Evolutionary conservation across 2,888 invertebrate species (phyloP).

Genomic region (Oscheius sp.): DNA sequence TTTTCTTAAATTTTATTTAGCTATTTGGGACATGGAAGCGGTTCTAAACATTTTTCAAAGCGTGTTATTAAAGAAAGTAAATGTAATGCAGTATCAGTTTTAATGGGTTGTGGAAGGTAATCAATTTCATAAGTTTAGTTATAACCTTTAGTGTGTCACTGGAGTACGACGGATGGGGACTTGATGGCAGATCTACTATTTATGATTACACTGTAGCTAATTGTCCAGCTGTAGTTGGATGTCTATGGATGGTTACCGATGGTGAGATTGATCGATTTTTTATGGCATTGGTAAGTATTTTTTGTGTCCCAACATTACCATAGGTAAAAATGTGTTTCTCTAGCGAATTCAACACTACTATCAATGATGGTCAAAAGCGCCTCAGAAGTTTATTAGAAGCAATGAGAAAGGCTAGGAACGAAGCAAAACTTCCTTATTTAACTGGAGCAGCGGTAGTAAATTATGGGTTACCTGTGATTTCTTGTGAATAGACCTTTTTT

Average conservation of each 20-base stretch:
- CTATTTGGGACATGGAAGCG: constrained; percentile 57
- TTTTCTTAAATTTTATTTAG: constrained; percentile 30
- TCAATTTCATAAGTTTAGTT: neutral
- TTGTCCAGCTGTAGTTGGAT: constrained; percentile 64
- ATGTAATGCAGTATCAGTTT: constrained; percentile 58
- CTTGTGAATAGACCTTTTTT: constrained; percentile 22
- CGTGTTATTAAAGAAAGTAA: constrained; percentile 49
- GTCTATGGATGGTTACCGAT: constrained; percentile 67
- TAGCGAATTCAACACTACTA: constrained; percentile 37
- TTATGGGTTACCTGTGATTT: constrained; percentile 59
- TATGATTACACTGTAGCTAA: constrained; percentile 60
- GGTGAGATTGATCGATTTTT: constrained; percentile 66
- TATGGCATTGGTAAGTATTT: constrained; percentile 46
- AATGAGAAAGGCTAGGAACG: constrained; percentile 47
- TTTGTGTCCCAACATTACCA: neutral
- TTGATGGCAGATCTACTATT: constrained; percentile 56
- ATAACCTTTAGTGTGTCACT: constrained; percentile 48
- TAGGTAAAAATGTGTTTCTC: constrained; percentile 27
- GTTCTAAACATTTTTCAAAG: constrained; percentile 38
- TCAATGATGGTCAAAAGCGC: constrained; percentile 19
- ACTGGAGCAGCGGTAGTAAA: constrained; percentile 64
- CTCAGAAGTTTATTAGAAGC: constrained; percentile 42
- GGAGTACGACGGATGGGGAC: constrained; percentile 55
- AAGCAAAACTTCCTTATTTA: constrained; percentile 55
- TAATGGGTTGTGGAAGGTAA: constrained; percentile 66